Percentiles rank a stretch among this genome's conserved stretches.
Evolutionary conservation across 2,113 vertebrate genomes (phyloP).

Genomic region (Dipodomys ordii): DNA sequence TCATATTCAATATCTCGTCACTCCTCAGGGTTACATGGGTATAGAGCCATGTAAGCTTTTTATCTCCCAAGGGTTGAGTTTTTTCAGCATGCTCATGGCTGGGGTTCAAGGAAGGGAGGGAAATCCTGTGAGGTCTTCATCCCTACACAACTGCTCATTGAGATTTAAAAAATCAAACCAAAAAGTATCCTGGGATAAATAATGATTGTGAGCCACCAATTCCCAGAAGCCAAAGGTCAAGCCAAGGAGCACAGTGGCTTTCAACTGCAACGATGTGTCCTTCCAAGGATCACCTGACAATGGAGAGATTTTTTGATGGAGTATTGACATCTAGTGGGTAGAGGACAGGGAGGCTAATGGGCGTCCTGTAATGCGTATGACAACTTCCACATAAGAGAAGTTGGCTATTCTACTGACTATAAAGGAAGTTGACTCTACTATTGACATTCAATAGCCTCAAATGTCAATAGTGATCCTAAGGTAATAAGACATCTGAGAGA

Average conservation of each 20-base stretch:
- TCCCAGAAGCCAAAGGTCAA: not conserved
- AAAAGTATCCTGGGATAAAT: not conserved
- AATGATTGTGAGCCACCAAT: not conserved
- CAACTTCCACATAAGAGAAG: not conserved
- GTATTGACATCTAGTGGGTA: slow-evolving; percentile 10
- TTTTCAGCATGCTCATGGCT: not conserved
- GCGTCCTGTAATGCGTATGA: not conserved
- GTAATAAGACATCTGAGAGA: not conserved
- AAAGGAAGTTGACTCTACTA: no score
- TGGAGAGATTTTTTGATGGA: slow-evolving; percentile 21
- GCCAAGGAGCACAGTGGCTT: not conserved
- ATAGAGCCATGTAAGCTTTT: not conserved
- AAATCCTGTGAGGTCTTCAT: not conserved
- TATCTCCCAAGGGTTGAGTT: not conserved
- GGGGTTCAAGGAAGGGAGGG: not conserved
- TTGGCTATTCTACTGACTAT: no score
- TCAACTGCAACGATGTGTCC: not conserved
- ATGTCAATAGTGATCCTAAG: not conserved
- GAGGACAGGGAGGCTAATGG: not conserved
- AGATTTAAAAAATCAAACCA: slow-evolving; percentile 16
- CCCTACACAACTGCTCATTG: not conserved
- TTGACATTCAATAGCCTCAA: not conserved
- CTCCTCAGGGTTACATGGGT: not conserved
- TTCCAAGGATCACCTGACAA: not conserved
- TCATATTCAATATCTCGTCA: not conserved